Evolutionary conservation across 1,140 invertebrate species (phyloP).

Genomic region (Metopolophium dirhodum): DNA sequence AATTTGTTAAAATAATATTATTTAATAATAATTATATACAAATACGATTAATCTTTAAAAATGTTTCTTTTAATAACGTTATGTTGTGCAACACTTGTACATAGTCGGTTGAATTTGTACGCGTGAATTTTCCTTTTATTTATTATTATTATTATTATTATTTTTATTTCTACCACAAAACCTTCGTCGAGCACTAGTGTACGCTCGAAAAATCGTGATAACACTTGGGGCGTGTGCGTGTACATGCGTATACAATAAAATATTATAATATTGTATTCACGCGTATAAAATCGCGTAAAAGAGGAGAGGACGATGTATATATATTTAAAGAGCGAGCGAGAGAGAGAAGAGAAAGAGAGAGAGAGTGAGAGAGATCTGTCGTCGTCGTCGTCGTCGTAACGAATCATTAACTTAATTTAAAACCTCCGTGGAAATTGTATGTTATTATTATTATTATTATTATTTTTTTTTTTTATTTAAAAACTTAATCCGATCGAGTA

Average conservation of each 20-base stretch:
- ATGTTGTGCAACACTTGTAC: not conserved
- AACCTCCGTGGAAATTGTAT: slow-evolving; percentile 16
- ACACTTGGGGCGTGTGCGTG: not conserved
- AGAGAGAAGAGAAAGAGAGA: not conserved
- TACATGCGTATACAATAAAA: slow-evolving; percentile 23
- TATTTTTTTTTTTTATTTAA: not conserved
- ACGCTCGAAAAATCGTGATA: not conserved
- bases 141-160: not conserved
- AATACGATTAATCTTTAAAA: not conserved
- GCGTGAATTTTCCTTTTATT: not conserved
- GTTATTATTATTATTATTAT: slow-evolving; percentile 20
- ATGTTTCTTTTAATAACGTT: not conserved
- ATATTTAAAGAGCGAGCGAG: not conserved
- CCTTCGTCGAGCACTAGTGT: not conserved
- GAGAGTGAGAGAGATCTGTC: not conserved
- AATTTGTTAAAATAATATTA: not conserved
- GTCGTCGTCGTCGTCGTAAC: not conserved
- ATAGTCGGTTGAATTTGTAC: not conserved
- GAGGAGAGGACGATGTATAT: not conserved
- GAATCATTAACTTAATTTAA: slow-evolving; percentile 46
- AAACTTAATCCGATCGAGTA: slow-evolving; percentile 46
- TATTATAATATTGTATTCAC: slow-evolving; percentile 24
- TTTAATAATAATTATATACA: not conserved
- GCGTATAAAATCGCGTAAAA: not conserved
- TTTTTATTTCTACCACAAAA: not conserved